Conservation (phyloP, 1,140 invertebrate species). For the Archivesica marissinica region DNA sequence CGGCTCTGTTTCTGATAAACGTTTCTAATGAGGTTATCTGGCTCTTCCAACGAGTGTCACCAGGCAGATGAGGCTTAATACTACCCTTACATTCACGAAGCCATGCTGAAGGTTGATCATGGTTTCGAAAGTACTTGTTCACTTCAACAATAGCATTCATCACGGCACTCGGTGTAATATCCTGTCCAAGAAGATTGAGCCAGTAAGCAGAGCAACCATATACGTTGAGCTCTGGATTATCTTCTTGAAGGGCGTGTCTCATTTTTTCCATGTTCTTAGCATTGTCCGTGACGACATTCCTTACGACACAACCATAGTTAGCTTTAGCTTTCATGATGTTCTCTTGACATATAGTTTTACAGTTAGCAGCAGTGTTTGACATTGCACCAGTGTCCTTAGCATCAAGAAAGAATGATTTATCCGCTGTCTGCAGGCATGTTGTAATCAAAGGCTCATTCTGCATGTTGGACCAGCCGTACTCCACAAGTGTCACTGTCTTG, state of each 20-base stretch:
- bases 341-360: neutral
- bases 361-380: constrained; percentile 23
- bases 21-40: constrained; percentile 18
- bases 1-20: neutral
- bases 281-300: neutral
- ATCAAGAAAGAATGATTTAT: neutral
- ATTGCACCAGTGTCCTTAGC: neutral
- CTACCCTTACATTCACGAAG: neutral
- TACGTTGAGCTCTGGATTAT: neutral
- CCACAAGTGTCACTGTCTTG: constrained; percentile 11
- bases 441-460: constrained; percentile 23
- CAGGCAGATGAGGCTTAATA: constrained; percentile 16
- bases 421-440: neutral
- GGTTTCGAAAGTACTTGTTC: constrained; percentile 46
- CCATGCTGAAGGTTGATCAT: neutral
- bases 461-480: constrained; percentile 10
- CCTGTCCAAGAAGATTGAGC: constrained; percentile 35
- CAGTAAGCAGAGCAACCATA: constrained; percentile 37
- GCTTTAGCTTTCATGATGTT: neutral
- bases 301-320: neutral
- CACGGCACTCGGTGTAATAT: constrained; percentile 11
- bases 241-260: neutral
- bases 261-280: neutral
- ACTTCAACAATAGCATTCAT: constrained; percentile 16
- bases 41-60: constrained; percentile 15